Conservation (phyloP, 2,797 vertebrate genomes). For the Urocyon cinereoargenteus region DNA sequence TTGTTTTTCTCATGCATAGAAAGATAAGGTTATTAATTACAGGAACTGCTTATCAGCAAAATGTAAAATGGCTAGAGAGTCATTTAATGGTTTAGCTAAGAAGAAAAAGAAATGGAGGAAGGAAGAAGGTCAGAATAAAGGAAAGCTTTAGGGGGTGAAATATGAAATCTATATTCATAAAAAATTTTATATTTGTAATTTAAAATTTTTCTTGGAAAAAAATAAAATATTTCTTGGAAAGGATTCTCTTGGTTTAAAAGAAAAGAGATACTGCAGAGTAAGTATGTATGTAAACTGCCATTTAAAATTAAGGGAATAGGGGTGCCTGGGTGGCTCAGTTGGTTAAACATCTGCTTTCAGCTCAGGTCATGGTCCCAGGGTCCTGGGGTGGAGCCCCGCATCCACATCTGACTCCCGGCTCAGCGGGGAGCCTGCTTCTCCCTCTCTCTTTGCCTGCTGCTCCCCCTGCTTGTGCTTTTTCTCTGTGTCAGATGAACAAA, state of each 20-base stretch:
- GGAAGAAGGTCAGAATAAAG: background rate
- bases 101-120: conserved; percentile 7
- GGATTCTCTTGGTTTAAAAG: background rate
- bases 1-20: conserved; percentile 76
- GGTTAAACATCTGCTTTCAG: too few species aligned
- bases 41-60: conserved; percentile 75
- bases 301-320: background rate
- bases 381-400: too few species aligned
- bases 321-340: too few species aligned
- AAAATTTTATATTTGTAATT: background rate
- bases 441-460: too few species aligned
- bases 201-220: background rate
- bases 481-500: too few species aligned
- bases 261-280: background rate
- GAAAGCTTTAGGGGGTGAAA: background rate
- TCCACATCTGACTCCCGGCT: too few species aligned
- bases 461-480: too few species aligned
- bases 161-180: background rate
- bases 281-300: background rate
- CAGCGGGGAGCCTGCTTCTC: too few species aligned
- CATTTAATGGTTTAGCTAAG: conserved; percentile 23
- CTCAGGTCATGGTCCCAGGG: too few species aligned
- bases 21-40: conserved; percentile 80
- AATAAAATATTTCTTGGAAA: background rate
- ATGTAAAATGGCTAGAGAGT: conserved; percentile 53